Conservation (phyloP, 2,113 vertebrate genomes). For the Corythornis madagascariensis region DNA sequence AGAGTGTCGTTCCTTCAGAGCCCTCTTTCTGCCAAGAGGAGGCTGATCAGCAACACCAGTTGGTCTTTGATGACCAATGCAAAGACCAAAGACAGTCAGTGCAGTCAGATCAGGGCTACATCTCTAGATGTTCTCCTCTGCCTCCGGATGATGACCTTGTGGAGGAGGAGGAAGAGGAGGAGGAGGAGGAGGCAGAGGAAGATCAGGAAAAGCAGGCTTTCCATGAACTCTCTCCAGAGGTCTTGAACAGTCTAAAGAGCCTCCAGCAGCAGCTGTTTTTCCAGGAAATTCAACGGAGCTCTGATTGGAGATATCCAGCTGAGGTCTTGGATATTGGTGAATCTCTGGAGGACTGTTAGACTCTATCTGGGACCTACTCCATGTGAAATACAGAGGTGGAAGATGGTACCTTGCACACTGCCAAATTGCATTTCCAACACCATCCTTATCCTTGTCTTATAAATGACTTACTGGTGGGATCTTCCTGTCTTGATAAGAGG, state of each 20-base stretch:
- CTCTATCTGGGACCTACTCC: not conserved
- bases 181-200: not conserved
- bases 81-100: conserved; percentile 77
- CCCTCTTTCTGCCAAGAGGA: not conserved
- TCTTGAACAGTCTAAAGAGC: conserved; percentile 75
- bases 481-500: not conserved
- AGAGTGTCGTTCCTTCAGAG: conserved; percentile 20
- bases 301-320: conserved; percentile 27
- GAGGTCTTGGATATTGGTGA: not conserved
- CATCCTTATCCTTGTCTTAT: not conserved
- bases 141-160: conserved; percentile 55
- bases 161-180: conserved; percentile 8
- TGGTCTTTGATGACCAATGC: conserved; percentile 52
- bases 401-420: not conserved
- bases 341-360: not conserved
- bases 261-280: conserved; percentile 82
- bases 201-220: not conserved
- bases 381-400: not conserved
- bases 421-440: not conserved
- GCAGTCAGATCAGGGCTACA: conserved; percentile 91
- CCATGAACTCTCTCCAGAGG: conserved; percentile 55
- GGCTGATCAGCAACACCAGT: conserved; percentile 42
- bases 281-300: conserved; percentile 67
- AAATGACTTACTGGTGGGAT: not conserved
- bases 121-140: conserved; percentile 82